These are phyloP conservation scores for Ascidia mentula DNA, from an alignment of 23 tunicate species.

Conservation along the genomic window DNA sequence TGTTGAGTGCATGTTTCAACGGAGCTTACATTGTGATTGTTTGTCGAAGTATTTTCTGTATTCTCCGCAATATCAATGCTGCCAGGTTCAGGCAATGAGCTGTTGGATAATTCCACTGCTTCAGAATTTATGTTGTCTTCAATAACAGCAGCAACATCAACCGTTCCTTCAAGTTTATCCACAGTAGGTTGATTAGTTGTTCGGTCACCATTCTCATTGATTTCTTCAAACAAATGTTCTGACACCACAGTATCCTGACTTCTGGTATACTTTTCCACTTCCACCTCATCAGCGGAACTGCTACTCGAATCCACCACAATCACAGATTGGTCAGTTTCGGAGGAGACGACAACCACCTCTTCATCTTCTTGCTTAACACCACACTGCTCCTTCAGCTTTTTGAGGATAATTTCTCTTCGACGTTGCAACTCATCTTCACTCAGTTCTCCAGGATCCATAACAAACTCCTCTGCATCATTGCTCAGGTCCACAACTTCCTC, in stretches of 20 bases:
- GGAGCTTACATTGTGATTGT: not conserved
- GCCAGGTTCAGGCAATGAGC: not conserved
- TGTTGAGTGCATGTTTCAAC: not conserved
- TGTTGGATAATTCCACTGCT: not conserved
- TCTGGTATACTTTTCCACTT: not conserved
- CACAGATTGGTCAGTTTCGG: not conserved
- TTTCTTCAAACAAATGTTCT: not conserved
- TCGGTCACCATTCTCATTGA: not conserved
- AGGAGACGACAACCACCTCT: slow-evolving; percentile 10
- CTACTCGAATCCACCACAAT: not conserved
- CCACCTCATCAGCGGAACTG: not conserved
- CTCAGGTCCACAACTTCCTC: not conserved
- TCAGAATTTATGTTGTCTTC: not conserved
- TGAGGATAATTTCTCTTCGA: slow-evolving; percentile 34
- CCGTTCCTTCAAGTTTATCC: not conserved
- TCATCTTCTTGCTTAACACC: slow-evolving; percentile 14
- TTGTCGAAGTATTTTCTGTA: not conserved
- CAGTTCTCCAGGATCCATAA: slow-evolving; percentile 32
- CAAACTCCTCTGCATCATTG: slow-evolving; percentile 15
- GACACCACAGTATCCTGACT: not conserved
- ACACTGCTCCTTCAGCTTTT: slow-evolving; percentile 24
- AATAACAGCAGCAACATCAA: not conserved
- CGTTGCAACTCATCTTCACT: slow-evolving; percentile 60
- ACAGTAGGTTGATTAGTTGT: not conserved
- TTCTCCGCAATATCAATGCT: no score